A percentile compares a stretch with the other conserved stretches of the same genome.
phyloP scores from a whole-genome alignment of 2,888 invertebrate species.

The Resseliella maxima region DNA sequence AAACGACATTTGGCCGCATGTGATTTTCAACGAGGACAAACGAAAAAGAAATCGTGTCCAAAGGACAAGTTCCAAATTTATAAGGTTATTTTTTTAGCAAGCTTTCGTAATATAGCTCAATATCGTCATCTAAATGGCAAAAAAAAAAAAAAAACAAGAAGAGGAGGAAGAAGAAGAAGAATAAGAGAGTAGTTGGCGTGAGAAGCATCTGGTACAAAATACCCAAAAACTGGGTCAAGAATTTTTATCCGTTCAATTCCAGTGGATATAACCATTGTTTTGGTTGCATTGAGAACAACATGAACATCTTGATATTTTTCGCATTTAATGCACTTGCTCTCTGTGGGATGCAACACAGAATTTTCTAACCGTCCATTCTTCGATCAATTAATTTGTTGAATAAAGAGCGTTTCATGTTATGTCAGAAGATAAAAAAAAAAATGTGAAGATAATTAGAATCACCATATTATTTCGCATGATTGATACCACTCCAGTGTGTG shows the following conservation, averaged over 20 bases:
- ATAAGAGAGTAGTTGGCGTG: neutral
- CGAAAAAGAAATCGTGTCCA: neutral
- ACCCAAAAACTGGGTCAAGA: constrained; percentile 17
- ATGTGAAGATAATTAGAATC: neutral
- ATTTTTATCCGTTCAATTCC: neutral
- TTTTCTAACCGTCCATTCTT: neutral
- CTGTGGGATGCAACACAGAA: neutral
- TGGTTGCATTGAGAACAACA: neutral
- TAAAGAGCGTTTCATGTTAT: neutral
- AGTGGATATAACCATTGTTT: neutral
- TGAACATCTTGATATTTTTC: neutral
- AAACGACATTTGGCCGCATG: neutral
- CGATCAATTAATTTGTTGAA: neutral
- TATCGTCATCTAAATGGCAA: neutral
- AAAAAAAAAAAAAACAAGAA: too few relatives aligned
- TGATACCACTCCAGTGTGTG: neutral
- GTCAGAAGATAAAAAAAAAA: neutral
- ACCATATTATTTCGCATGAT: constrained; percentile 1
- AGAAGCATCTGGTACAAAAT: neutral
- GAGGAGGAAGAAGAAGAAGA: too few relatives aligned
- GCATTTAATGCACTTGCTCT: too few relatives aligned
- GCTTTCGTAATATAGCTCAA: neutral
- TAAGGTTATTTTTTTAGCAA: neutral
- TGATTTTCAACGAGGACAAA: neutral
- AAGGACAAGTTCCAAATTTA: neutral